Evolutionary conservation across 2,797 vertebrate genomes (phyloP).

Genomic region (Scleropages formosus): DNA sequence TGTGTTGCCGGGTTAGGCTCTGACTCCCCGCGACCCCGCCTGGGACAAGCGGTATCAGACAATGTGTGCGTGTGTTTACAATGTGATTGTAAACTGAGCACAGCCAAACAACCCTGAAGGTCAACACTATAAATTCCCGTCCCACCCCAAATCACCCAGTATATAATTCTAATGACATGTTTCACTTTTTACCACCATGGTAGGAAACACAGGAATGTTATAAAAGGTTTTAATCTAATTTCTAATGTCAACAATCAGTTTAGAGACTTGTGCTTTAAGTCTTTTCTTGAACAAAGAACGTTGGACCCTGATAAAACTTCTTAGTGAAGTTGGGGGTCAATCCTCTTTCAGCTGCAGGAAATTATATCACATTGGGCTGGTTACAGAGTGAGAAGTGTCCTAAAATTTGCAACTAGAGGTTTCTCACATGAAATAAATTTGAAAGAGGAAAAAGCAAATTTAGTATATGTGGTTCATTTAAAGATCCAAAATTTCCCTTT

Average conservation of each 20-base stretch:
- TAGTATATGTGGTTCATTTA: background rate
- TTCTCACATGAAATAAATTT: constrained; percentile 10
- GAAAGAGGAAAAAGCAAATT: background rate
- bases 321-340: background rate
- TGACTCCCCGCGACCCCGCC: too few species aligned
- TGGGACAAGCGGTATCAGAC: too few species aligned
- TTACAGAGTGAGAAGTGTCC: background rate
- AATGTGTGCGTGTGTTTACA: too few species aligned
- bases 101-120: too few species aligned
- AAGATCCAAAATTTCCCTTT: too few species aligned
- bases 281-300: background rate
- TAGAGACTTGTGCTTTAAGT: background rate
- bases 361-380: background rate
- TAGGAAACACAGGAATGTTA: background rate
- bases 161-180: too few species aligned
- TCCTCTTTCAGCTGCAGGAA: background rate
- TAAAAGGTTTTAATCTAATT: background rate
- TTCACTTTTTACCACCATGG: too few species aligned
- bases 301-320: background rate
- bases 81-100: too few species aligned
- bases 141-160: too few species aligned
- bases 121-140: too few species aligned
- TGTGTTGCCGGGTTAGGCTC: too few species aligned
- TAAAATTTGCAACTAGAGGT: constrained; percentile 32
- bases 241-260: background rate